Evolutionary conservation across 2,113 vertebrate species (phyloP).

Genomic region (Chloropsis hardwickii): DNA sequence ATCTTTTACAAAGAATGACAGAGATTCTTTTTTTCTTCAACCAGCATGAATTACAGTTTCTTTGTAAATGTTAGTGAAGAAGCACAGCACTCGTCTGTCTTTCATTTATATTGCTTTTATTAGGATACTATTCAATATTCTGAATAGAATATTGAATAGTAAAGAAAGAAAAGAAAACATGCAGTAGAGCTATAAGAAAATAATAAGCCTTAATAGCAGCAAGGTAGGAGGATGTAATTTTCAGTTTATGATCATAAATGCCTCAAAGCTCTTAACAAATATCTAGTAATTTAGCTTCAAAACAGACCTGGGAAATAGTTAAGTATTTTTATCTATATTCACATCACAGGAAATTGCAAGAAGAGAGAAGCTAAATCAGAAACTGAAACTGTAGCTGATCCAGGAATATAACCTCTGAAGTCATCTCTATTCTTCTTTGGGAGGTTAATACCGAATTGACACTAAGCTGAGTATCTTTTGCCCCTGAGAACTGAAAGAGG

Average conservation of each 20-base stretch:
- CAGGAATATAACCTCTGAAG: conserved; percentile 21
- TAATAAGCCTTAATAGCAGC: neutral
- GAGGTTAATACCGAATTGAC: neutral
- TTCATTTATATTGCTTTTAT: neutral
- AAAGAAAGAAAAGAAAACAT: conserved; percentile 9
- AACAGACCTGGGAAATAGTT: neutral
- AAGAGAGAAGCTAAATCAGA: neutral
- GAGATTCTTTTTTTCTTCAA: neutral
- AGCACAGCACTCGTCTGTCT: neutral
- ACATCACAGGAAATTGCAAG: neutral
- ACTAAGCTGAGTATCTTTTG: neutral
- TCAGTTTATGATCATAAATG: neutral
- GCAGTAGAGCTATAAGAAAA: neutral
- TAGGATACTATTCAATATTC: neutral
- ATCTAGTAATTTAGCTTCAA: neutral
- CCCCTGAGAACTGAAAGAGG: neutral
- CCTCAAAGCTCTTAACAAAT: neutral
- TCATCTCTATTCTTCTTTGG: neutral
- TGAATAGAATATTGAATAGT: too few species aligned
- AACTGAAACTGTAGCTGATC: neutral
- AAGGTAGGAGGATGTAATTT: neutral
- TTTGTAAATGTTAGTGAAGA: neutral
- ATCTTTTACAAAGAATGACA: neutral
- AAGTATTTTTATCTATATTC: neutral
- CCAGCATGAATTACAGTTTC: neutral